phyloP scores from a whole-genome alignment of 2,888 invertebrate species.

The Blera fallax region DNA sequence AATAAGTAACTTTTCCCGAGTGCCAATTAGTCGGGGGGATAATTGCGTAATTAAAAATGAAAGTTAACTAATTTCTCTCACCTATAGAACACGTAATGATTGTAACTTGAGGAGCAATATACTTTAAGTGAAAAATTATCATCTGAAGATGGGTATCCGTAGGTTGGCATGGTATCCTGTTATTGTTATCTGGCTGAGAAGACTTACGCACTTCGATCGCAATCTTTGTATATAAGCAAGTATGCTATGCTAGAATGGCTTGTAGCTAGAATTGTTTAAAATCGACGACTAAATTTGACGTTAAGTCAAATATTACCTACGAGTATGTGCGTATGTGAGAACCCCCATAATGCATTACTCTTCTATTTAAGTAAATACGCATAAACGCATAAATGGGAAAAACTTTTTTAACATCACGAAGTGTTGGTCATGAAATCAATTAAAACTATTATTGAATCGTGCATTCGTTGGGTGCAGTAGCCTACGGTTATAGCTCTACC shows the following conservation, averaged over 20 bases:
- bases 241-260: too few species aligned
- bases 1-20: slow-evolving; percentile 34
- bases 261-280: neutral
- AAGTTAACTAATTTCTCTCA: slow-evolving; percentile 33
- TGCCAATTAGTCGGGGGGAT: slow-evolving; percentile 43
- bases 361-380: too few species aligned
- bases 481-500: neutral
- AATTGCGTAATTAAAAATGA: slow-evolving; percentile 23
- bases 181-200: too few species aligned
- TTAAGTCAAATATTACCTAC: too few species aligned
- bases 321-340: too few species aligned
- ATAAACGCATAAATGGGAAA: neutral
- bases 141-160: too few species aligned
- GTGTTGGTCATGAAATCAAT: neutral
- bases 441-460: slow-evolving; percentile 1
- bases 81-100: slow-evolving; percentile 18
- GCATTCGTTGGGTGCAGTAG: neutral
- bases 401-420: slow-evolving; percentile 8
- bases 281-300: neutral
- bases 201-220: neutral
- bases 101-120: slow-evolving; percentile 9
- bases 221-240: neutral
- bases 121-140: neutral
- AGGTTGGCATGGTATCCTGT: neutral
- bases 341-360: too few species aligned